phyloP scores from a whole-genome alignment of 1,140 invertebrate genomes.

The Triops longicaudatus region DNA sequence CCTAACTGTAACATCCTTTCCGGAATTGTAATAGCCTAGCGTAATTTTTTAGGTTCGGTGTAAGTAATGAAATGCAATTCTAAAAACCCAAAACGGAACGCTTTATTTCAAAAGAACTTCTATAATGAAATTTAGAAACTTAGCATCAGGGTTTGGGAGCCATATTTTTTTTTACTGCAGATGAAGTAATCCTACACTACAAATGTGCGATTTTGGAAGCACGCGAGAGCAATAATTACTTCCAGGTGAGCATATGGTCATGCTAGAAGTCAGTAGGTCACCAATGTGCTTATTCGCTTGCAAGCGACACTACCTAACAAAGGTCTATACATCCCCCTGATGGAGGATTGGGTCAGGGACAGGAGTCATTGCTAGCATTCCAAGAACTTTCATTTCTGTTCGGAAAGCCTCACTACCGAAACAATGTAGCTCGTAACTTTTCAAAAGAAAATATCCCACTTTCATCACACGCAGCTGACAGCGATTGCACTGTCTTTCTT shows the following conservation, averaged over 20 bases:
- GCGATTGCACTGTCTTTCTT: background rate
- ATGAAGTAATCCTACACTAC: background rate
- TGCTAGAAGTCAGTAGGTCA: conserved; percentile 1
- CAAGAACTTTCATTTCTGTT: background rate
- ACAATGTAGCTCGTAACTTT: background rate
- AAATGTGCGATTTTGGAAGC: background rate
- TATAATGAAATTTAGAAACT: background rate
- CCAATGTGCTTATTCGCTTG: background rate
- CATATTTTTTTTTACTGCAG: background rate
- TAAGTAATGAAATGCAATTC: background rate
- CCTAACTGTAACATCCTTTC: too few species aligned
- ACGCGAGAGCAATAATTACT: background rate
- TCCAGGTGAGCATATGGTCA: conserved; percentile 11
- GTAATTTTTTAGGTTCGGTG: background rate
- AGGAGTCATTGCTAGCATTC: background rate
- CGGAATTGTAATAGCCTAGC: too few species aligned
- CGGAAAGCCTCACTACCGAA: background rate
- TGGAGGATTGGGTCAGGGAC: background rate
- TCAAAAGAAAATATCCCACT: background rate
- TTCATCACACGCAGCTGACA: background rate
- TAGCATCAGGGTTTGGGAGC: background rate
- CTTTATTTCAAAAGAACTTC: background rate
- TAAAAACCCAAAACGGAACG: background rate
- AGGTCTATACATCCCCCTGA: background rate
- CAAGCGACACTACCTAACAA: conserved; percentile 5